These are phyloP conservation scores for Hystrix brachyura DNA, from an alignment of 2,113 vertebrate species.

Conservation along the genomic window DNA sequence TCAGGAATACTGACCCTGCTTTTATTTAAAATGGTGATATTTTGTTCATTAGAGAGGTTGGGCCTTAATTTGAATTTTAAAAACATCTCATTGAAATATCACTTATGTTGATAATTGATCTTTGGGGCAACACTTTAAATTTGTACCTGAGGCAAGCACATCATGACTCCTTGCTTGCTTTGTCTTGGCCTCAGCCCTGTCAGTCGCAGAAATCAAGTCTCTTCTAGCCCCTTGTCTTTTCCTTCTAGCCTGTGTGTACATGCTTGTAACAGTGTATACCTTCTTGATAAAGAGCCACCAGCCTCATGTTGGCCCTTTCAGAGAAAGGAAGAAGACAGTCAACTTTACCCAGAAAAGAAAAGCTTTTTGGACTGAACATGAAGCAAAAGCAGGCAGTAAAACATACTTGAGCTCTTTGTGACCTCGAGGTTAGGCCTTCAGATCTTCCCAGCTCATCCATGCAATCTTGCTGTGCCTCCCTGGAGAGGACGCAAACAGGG, in stretches of 20 bases:
- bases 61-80: neutral
- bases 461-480: conserved; percentile 18
- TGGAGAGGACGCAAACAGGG: neutral
- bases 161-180: rapidly evolving
- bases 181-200: too few relatives aligned
- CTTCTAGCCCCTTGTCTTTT: neutral
- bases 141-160: rapidly evolving
- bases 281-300: neutral
- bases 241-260: neutral
- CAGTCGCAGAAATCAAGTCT: neutral
- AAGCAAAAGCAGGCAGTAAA: neutral
- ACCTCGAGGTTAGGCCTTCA: neutral
- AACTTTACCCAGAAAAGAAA: neutral
- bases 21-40: neutral
- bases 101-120: neutral
- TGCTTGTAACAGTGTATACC: too few relatives aligned
- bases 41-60: neutral
- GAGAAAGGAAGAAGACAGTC: neutral
- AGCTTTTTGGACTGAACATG: neutral
- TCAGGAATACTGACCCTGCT: neutral
- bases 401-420: neutral
- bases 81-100: neutral
- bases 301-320: neutral
- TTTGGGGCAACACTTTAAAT: neutral
- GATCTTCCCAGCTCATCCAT: neutral